Conservation (phyloP, 2,888 invertebrate species). For the Cylindroiulus punctatus region DNA sequence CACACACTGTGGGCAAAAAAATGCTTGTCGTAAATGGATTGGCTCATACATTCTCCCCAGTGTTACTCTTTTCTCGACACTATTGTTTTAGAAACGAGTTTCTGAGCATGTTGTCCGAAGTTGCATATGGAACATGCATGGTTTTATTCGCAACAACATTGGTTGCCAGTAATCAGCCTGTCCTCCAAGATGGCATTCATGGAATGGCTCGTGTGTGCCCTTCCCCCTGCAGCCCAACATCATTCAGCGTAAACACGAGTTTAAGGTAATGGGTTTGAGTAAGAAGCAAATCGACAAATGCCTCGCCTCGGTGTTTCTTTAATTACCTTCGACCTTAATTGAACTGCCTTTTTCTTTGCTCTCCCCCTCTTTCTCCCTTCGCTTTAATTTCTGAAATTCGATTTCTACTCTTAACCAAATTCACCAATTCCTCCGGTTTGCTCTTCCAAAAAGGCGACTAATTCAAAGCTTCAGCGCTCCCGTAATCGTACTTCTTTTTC, state of each 20-base stretch:
- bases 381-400: constrained; percentile 52
- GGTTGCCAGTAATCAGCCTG: too few species aligned
- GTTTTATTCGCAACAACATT: too few species aligned
- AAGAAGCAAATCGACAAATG: constrained; percentile 35
- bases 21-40: too few species aligned
- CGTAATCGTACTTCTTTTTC: constrained; percentile 15
- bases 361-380: background rate
- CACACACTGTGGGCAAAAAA: too few species aligned
- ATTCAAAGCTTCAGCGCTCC: constrained; percentile 44
- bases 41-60: too few species aligned
- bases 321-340: constrained; percentile 51
- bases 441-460: constrained; percentile 28
- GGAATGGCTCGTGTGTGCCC: background rate
- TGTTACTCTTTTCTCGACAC: too few species aligned
- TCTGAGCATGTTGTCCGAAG: too few species aligned
- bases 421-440: constrained; percentile 31
- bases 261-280: constrained; percentile 39
- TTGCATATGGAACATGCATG: too few species aligned
- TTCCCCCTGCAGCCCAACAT: background rate
- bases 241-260: background rate
- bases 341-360: constrained; percentile 15
- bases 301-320: constrained; percentile 47
- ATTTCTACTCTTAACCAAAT: constrained; percentile 50
- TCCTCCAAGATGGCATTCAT: too few species aligned
- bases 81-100: too few species aligned